Percentiles rank a stretch among this genome's conserved stretches.
Evolutionary conservation across 1,140 invertebrate species (phyloP).

Genomic region (Sinonovacula constricta): DNA sequence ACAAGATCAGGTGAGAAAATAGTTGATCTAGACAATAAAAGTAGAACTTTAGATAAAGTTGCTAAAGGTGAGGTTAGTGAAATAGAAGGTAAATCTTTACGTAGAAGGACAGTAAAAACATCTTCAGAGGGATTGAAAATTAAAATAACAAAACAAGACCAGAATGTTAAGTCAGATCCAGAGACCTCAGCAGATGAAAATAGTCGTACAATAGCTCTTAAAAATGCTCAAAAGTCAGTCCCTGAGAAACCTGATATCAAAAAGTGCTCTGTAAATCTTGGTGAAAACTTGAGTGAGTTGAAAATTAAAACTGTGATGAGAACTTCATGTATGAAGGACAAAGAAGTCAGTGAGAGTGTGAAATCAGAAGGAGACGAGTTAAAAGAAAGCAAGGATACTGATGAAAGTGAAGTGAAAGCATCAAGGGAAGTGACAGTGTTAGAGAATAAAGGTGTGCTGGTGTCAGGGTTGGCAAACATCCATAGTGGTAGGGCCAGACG

Average conservation of each 20-base stretch:
- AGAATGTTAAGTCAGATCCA: conserved; percentile 15
- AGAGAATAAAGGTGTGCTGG: too few relatives aligned
- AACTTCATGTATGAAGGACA: not conserved
- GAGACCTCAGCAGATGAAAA: not conserved
- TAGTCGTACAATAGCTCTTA: not conserved
- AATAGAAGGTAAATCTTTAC: conserved; percentile 28
- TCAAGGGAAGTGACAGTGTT: too few relatives aligned
- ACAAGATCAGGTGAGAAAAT: conserved; percentile 44
- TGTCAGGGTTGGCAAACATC: too few relatives aligned
- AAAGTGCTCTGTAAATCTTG: conserved; percentile 45
- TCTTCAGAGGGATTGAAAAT: not conserved
- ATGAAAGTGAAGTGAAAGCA: too few relatives aligned
- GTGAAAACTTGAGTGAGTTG: conserved; percentile 12
- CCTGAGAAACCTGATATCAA: conserved; percentile 34
- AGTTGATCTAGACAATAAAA: conserved; percentile 17
- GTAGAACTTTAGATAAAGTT: too few relatives aligned
- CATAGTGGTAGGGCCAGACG: too few relatives aligned
- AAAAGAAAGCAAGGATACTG: too few relatives aligned
- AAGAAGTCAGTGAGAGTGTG: not conserved
- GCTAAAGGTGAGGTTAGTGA: too few relatives aligned
- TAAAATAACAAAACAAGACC: conserved; percentile 12
- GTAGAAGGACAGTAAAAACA: conserved; percentile 22
- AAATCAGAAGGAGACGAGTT: not conserved
- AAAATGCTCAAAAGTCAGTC: conserved; percentile 16
- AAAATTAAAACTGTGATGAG: conserved; percentile 3